These are phyloP conservation scores for Molorchus minor DNA, from an alignment of 2,888 invertebrate genomes.

Conservation along the genomic window DNA sequence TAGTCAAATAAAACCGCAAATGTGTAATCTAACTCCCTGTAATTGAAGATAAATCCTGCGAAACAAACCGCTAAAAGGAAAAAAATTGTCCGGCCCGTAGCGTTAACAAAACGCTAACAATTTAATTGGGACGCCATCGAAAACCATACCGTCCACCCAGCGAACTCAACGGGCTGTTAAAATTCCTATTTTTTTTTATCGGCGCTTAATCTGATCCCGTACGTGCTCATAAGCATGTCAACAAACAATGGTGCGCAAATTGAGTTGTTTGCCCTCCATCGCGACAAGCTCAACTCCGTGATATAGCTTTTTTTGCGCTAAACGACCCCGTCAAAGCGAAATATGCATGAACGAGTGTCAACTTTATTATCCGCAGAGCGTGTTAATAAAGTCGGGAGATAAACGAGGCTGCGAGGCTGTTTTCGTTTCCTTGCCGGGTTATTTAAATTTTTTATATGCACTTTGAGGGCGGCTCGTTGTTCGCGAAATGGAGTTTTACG, in stretches of 20 bases:
- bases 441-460: background rate
- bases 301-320: constrained; percentile 6
- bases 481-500: no score
- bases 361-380: constrained; percentile 13
- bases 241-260: constrained; percentile 18
- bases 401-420: background rate
- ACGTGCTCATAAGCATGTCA: constrained; percentile 17
- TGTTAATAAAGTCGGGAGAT: constrained; percentile 11
- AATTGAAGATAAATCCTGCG: no score
- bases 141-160: no score
- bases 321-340: constrained; percentile 14
- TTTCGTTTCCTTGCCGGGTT: background rate
- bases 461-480: no score
- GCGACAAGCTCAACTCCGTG: constrained; percentile 6
- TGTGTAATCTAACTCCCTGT: no score
- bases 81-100: no score
- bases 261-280: constrained; percentile 21
- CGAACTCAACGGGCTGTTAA: no score
- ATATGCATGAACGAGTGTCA: constrained; percentile 16
- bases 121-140: no score
- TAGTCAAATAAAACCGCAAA: no score
- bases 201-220: constrained; percentile 6
- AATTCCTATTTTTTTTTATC: no score
- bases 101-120: no score
- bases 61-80: no score